Percentiles rank a stretch among this genome's conserved stretches.
phyloP scores from a whole-genome alignment of 2,888 invertebrate genomes.

The Chouioia cunea region DNA sequence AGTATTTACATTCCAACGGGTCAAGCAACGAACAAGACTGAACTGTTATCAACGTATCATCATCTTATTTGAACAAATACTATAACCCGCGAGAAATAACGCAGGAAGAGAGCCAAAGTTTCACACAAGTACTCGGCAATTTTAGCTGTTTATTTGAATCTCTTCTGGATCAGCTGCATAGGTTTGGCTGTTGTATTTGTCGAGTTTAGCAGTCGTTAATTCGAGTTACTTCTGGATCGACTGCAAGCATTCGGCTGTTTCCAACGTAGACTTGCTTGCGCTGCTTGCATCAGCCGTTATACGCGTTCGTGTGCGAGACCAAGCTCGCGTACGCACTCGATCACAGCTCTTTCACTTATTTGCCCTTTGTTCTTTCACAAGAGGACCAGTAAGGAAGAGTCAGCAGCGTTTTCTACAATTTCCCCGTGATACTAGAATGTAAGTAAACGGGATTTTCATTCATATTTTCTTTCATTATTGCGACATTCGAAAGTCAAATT shows the following conservation, averaged over 20 bases:
- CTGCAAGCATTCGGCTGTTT: slow-evolving; percentile 23
- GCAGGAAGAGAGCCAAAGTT: not conserved
- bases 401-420: slow-evolving; percentile 1
- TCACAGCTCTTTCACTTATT: slow-evolving; percentile 5
- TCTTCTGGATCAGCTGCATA: not conserved
- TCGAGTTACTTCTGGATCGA: too few relatives aligned
- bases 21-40: slow-evolving; percentile 26
- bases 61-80: too few relatives aligned
- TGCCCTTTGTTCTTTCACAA: slow-evolving; percentile 23
- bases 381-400: slow-evolving; percentile 1
- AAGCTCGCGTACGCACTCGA: slow-evolving; percentile 17
- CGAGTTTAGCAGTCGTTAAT: too few relatives aligned
- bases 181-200: slow-evolving; percentile 29
- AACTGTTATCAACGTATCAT: not conserved
- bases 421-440: slow-evolving; percentile 28
- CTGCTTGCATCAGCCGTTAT: slow-evolving; percentile 39
- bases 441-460: slow-evolving; percentile 11
- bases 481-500: too few relatives aligned
- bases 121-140: too few relatives aligned
- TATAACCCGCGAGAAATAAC: not conserved
- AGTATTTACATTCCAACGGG: slow-evolving; percentile 32
- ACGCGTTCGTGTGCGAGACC: not conserved
- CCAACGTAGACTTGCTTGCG: slow-evolving; percentile 15
- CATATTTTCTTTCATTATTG: slow-evolving; percentile 4
- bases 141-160: too few relatives aligned